Conservation (phyloP, 2,797 vertebrate genomes). For the Labroides dimidiatus region DNA sequence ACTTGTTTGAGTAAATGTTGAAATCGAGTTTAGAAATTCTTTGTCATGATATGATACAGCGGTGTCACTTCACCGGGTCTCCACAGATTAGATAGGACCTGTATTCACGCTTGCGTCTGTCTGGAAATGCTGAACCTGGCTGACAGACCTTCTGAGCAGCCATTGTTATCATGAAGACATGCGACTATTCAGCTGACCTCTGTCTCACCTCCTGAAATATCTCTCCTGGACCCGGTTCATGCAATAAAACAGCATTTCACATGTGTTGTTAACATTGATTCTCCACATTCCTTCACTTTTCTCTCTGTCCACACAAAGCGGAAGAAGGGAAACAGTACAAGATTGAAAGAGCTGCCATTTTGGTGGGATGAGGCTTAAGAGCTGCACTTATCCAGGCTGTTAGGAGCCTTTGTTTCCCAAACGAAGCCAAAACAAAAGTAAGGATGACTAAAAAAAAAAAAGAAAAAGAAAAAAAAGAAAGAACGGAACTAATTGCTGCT, state of each 20-base stretch:
- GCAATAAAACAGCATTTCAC: constrained; percentile 37
- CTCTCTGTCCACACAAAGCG: constrained; percentile 50
- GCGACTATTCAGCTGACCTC: constrained; percentile 75
- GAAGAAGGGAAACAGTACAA: constrained; percentile 48
- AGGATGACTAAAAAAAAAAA: constrained; percentile 62
- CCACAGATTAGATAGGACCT: constrained; percentile 62
- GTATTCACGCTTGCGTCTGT: constrained; percentile 37
- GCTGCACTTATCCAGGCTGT: constrained; percentile 35
- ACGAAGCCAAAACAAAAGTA: constrained; percentile 54
- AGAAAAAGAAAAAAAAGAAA: too few species aligned
- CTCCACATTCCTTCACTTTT: constrained; percentile 52
- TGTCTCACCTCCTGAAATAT: constrained; percentile 71
- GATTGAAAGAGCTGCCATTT: constrained; percentile 64
- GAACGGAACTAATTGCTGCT: constrained; percentile 64
- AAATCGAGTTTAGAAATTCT: constrained; percentile 25
- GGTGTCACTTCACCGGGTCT: constrained; percentile 48
- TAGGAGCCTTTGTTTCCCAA: constrained; percentile 47
- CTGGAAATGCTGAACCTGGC: constrained; percentile 43
- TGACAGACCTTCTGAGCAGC: constrained; percentile 56
- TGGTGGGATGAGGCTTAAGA: constrained; percentile 48
- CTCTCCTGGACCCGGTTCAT: constrained; percentile 30
- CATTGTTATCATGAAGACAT: constrained; percentile 66
- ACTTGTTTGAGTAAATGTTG: constrained; percentile 38
- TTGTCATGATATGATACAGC: constrained; percentile 10
- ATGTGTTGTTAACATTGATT: constrained; percentile 34